These are phyloP conservation scores for Neogobius melanostomus DNA, from an alignment of 2,113 vertebrate genomes.

Conservation along the genomic window DNA sequence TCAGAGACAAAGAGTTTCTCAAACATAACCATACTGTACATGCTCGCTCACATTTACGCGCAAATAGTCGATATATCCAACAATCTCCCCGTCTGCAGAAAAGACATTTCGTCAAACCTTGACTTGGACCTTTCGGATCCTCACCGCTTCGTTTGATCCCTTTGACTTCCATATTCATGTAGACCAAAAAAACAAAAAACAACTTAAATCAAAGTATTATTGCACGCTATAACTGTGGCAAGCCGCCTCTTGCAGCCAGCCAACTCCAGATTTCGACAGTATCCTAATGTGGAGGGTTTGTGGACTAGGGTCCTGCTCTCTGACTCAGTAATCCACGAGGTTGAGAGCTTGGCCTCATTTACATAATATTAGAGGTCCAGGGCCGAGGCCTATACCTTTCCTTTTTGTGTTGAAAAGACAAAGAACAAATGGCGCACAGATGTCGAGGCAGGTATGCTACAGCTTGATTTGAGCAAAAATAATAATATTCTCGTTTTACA, in stretches of 20 bases:
- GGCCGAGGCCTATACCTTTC: conserved; percentile 70
- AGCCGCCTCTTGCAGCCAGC: conserved; percentile 48
- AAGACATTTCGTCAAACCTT: conserved; percentile 49
- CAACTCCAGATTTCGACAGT: conserved; percentile 64
- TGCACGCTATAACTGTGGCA: conserved; percentile 32
- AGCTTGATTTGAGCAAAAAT: conserved; percentile 6
- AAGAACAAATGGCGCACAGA: conserved; percentile 31
- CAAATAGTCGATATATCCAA: background rate
- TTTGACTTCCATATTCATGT: conserved; percentile 23
- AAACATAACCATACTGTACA: background rate
- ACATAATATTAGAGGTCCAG: conserved; percentile 78
- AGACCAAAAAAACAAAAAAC: conserved; percentile 19
- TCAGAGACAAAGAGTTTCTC: background rate
- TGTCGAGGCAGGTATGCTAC: conserved; percentile 6
- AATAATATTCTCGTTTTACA: background rate
- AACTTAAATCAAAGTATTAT: conserved; percentile 34
- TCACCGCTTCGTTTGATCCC: conserved; percentile 17
- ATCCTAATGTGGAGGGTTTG: conserved; percentile 69
- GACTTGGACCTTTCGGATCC: conserved; percentile 36
- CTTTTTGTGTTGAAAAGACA: conserved; percentile 48
- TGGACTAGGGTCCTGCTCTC: conserved; percentile 80
- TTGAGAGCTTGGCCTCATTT: conserved; percentile 84
- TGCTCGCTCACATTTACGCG: background rate
- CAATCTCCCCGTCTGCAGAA: background rate
- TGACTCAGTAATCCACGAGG: conserved; percentile 81